phyloP scores from a whole-genome alignment of 2,797 vertebrate species.

The Cercopithecus neglectus region DNA sequence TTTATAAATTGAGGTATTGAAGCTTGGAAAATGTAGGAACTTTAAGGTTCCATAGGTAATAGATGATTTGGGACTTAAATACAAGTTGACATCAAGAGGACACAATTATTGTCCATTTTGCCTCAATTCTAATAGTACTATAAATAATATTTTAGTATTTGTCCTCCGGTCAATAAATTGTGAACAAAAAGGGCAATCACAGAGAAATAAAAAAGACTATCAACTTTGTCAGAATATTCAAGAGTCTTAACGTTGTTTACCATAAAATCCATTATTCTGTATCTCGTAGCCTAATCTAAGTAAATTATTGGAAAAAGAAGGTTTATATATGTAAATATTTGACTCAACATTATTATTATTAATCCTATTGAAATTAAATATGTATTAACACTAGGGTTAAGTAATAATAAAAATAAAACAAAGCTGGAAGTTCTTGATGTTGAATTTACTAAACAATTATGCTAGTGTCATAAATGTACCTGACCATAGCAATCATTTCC shows the following conservation, averaged over 20 bases:
- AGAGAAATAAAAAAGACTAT: background rate
- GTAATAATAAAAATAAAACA: background rate
- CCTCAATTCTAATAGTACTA: background rate
- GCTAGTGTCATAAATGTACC: background rate
- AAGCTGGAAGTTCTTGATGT: background rate
- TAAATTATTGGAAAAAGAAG: background rate
- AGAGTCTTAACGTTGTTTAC: background rate
- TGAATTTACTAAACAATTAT: background rate
- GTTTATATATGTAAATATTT: background rate
- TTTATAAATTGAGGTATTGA: background rate
- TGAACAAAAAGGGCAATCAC: background rate
- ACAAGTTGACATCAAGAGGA: background rate
- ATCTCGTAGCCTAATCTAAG: background rate
- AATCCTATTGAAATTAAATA: background rate
- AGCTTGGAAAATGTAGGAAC: background rate
- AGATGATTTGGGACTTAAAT: background rate
- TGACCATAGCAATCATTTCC: background rate
- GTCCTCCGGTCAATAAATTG: background rate
- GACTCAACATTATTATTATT: background rate
- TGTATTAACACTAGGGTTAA: background rate
- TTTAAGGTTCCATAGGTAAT: background rate
- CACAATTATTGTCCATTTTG: background rate
- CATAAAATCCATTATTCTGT: background rate
- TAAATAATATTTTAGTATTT: background rate
- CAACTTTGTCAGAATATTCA: background rate